Evolutionary conservation across 1,140 invertebrate species (phyloP).

Genomic region (Cyclargus thomasi): DNA sequence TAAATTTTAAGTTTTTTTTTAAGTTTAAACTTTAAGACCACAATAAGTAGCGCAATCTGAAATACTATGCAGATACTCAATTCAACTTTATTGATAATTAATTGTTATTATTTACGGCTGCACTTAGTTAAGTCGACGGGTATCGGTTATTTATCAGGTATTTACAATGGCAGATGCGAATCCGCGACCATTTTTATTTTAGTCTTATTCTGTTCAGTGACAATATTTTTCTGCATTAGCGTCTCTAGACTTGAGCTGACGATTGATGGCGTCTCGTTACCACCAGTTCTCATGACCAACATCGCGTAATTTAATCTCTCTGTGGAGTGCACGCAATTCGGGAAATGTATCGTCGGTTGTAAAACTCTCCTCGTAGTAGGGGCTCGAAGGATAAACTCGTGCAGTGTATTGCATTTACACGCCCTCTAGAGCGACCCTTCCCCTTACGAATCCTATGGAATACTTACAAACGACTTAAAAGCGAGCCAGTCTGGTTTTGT

Average conservation of each 20-base stretch:
- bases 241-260: conserved; percentile 33
- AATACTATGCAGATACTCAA: not conserved
- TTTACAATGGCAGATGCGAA: conserved; percentile 21
- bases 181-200: conserved; percentile 29
- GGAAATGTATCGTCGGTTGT: conserved; percentile 12
- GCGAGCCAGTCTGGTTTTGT: conserved; percentile 72
- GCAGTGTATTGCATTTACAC: conserved; percentile 63
- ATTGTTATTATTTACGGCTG: conserved; percentile 32
- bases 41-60: no score
- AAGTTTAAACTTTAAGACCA: no score
- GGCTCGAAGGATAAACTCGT: conserved; percentile 61
- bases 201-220: conserved; percentile 40
- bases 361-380: conserved; percentile 43
- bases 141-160: conserved; percentile 5
- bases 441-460: conserved; percentile 71
- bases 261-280: conserved; percentile 38
- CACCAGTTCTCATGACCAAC: conserved; percentile 18
- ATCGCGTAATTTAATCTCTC: conserved; percentile 20
- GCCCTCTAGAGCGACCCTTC: conserved; percentile 69
- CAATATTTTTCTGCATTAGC: conserved; percentile 43
- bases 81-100: not conserved
- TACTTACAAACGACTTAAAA: conserved; percentile 68
- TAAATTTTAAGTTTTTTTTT: no score
- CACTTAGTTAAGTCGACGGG: conserved; percentile 29
- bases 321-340: conserved; percentile 2